These are phyloP conservation scores for Callospermophilus lateralis DNA, from an alignment of 2,113 vertebrate species.

Conservation along the genomic window DNA sequence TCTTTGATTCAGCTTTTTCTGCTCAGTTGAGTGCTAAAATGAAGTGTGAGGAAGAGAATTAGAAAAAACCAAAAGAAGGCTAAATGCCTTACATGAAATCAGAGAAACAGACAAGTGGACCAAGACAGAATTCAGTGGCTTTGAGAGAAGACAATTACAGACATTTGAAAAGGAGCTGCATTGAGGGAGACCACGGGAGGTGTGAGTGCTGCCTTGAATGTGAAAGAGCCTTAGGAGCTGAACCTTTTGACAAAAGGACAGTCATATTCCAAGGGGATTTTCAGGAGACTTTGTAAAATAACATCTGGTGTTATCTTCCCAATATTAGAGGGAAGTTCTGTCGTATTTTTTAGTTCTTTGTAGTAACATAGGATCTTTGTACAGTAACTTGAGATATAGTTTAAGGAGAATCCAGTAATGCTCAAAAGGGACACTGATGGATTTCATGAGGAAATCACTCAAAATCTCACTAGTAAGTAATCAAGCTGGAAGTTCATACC, in stretches of 20 bases:
- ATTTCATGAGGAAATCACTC: background rate
- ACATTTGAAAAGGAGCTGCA: background rate
- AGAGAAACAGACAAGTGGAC: background rate
- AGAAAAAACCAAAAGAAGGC: background rate
- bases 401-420: background rate
- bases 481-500: background rate
- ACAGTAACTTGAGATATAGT: background rate
- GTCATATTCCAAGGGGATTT: background rate
- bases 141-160: background rate
- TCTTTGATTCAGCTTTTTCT: background rate
- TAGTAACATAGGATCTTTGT: background rate
- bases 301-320: background rate
- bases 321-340: background rate
- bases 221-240: background rate
- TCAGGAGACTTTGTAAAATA: background rate
- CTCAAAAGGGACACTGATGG: background rate
- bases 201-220: background rate
- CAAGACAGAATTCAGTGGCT: background rate
- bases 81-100: background rate
- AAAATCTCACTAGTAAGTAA: background rate
- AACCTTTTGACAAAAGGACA: background rate
- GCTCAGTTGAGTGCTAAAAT: background rate
- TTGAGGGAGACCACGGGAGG: background rate
- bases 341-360: background rate
- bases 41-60: background rate